These are phyloP conservation scores for Petroica traversi DNA, from an alignment of 2,113 vertebrate species.

Conservation along the genomic window DNA sequence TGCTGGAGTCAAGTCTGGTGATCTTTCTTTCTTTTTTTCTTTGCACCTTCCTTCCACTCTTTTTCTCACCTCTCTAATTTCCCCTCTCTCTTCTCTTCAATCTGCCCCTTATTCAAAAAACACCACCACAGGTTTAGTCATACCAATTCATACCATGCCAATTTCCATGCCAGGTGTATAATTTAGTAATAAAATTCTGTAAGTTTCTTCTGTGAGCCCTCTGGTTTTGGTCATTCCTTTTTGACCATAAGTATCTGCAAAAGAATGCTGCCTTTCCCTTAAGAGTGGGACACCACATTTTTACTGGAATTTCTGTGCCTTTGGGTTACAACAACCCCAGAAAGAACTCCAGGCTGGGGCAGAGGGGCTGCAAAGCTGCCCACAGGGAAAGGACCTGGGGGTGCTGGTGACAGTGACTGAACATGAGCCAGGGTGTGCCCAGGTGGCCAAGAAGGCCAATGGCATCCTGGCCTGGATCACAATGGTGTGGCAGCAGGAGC, in stretches of 20 bases:
- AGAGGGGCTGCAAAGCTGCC: too few relatives aligned
- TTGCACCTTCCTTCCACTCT: neutral
- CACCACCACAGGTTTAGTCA: neutral
- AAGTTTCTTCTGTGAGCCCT: neutral
- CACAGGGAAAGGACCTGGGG: neutral
- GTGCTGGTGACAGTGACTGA: neutral
- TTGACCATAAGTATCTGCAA: neutral
- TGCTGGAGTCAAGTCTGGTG: neutral
- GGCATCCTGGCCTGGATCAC: neutral
- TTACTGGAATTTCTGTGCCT: neutral
- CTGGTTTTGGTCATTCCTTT: neutral
- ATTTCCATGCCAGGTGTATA: neutral
- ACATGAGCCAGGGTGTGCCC: neutral
- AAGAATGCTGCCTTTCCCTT: neutral
- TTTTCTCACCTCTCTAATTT: neutral
- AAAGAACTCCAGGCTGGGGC: neutral
- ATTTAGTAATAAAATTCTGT: neutral
- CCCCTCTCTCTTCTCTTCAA: neutral
- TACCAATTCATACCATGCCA: too few relatives aligned
- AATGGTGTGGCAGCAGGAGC: neutral
- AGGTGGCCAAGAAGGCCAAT: neutral
- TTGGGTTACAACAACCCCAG: neutral
- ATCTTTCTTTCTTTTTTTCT: neutral
- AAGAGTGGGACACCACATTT: neutral
- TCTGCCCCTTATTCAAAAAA: neutral